Conservation (phyloP, 2,113 vertebrate genomes). For the Nettapus auritus region DNA sequence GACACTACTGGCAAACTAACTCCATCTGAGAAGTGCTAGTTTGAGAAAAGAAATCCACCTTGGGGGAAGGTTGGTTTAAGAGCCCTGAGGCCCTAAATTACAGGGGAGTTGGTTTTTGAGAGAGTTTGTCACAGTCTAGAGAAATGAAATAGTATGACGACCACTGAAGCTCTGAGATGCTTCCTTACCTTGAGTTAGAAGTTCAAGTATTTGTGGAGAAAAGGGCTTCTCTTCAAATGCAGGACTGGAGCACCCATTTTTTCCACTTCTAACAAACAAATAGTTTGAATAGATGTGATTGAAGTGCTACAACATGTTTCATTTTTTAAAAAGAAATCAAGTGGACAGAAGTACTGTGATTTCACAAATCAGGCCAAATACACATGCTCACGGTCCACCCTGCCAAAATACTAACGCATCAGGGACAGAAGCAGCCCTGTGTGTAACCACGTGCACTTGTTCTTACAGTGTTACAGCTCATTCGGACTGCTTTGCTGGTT, state of each 20-base stretch:
- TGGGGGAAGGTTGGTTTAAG: neutral
- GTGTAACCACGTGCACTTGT: neutral
- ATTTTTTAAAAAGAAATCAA: neutral
- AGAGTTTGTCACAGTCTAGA: neutral
- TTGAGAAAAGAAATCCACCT: neutral
- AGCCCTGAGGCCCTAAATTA: neutral
- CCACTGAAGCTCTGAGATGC: neutral
- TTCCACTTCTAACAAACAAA: neutral
- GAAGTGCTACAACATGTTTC: neutral
- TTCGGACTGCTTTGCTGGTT: neutral
- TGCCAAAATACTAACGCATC: neutral
- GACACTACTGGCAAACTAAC: neutral
- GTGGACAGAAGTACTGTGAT: neutral
- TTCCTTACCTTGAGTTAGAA: neutral
- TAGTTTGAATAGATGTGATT: neutral
- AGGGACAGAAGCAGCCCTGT: neutral
- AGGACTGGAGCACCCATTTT: accelerated
- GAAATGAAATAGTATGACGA: neutral
- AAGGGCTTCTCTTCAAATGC: neutral
- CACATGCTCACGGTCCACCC: neutral
- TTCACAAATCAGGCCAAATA: neutral
- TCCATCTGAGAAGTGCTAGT: neutral
- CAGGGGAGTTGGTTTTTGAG: neutral
- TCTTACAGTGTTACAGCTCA: slow-evolving; percentile 20
- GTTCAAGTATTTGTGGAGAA: neutral